Base-by-base conservation (phyloP, 2,797 vertebrate species). In the Atherinosoma microstoma region DNA sequence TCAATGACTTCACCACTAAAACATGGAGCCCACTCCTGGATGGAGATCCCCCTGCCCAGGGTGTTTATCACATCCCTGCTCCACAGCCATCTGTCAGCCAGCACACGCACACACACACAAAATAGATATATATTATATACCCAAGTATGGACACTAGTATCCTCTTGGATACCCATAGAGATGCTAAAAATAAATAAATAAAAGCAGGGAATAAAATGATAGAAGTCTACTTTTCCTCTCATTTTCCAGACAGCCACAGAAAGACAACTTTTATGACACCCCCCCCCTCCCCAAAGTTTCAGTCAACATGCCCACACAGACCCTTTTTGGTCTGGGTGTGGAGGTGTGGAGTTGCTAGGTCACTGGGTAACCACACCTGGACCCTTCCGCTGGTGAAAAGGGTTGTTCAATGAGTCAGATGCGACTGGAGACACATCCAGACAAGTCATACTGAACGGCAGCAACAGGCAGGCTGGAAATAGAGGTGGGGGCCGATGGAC, bases 1-100 rank as follows among this genome's bases (percentile, higher is more conserved):
- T 92, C 88, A 73, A 89, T 95, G 94, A 95, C 93, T 91, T 95
- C 94, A 95, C 80, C 87, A 84, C 90, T 79, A 84, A 95, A 92
- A 90, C 86, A 95, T 88, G 89, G 82, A 89, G 88, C 87, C 90
- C 86, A 84, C 87, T 95, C 90, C 91, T 93, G 90, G 84, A 92
- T 65, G 93, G 93, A 94, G 93, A 94, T 94, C 94, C 93, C 93
- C 92, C 86, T 93, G 92, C 79, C 93, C 90, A 72, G 89, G 68
- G 89, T 94, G 91, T 94, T 94, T 93, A 94, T 94, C 92, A 93
- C 85, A 88, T 89, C 88, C 69, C 68, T 64, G 73, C 78, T 90
- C 64, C 81, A 79, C 70, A 87, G 87, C 84, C 90, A 87, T 91
- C 82, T 91, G 88, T 89, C 84, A 80, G 87, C 74, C 75, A 54